A percentile compares a stretch with the other conserved stretches of the same genome.
Conservation (phyloP, 2,888 invertebrate species). For the Lycia hirtaria region DNA sequence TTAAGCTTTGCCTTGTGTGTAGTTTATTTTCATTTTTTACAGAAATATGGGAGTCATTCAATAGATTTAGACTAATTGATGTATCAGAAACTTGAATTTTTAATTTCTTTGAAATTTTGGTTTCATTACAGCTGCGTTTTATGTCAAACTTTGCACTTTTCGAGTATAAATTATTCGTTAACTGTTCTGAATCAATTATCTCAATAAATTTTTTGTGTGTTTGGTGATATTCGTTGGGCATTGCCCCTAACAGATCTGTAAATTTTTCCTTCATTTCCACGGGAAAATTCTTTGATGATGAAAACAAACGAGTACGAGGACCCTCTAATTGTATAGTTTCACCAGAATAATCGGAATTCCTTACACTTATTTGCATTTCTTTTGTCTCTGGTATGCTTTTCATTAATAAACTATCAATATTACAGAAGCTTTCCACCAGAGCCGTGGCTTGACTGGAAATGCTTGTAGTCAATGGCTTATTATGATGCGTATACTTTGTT, state of each 20-base stretch:
- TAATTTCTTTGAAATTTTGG: background rate
- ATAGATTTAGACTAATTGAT: background rate
- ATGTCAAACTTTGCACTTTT: conserved; percentile 42
- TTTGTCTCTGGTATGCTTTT: conserved; percentile 12
- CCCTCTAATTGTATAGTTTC: conserved; percentile 28
- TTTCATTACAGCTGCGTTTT: conserved; percentile 39
- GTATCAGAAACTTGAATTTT: background rate
- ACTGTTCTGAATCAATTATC: conserved; percentile 49
- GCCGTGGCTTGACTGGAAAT: background rate
- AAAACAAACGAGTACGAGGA: conserved; percentile 44
- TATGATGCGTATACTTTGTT: background rate
- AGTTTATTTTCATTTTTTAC: background rate
- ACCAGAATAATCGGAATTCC: conserved; percentile 14
- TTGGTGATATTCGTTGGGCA: conserved; percentile 42
- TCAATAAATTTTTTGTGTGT: conserved; percentile 44
- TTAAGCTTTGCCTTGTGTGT: background rate
- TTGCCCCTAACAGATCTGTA: conserved; percentile 50
- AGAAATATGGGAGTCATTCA: background rate
- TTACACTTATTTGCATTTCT: conserved; percentile 25
- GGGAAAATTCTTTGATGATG: conserved; percentile 49
- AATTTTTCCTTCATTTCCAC: conserved; percentile 56
- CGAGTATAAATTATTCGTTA: conserved; percentile 47
- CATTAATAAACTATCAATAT: background rate
- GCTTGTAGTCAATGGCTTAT: background rate
- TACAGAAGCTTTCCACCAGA: background rate